phyloP scores from a whole-genome alignment of 1,140 invertebrate species.

The Euschistus heros region DNA sequence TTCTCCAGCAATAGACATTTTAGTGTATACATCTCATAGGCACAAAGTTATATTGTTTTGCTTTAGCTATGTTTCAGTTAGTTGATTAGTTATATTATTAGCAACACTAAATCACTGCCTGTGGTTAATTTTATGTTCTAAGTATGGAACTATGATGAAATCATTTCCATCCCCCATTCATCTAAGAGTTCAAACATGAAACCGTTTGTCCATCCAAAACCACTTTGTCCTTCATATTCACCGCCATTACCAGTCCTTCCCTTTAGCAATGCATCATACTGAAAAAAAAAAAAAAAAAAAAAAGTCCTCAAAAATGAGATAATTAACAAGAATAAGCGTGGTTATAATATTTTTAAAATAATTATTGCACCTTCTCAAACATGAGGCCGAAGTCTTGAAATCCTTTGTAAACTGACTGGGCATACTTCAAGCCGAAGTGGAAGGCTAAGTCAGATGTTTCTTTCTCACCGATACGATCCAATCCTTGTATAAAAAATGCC shows the following conservation, averaged over 20 bases:
- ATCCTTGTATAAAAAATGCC: constrained; percentile 46
- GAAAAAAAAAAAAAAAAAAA: constrained; percentile 37
- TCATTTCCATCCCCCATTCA: constrained; percentile 37
- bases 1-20: too few relatives aligned
- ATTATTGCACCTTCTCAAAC: constrained; percentile 90
- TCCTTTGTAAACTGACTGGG: constrained; percentile 47
- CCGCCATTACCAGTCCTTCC: constrained; percentile 73
- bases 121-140: too few relatives aligned
- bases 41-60: too few relatives aligned
- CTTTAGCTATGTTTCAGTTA: too few relatives aligned
- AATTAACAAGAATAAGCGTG: too few relatives aligned
- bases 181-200: constrained; percentile 65
- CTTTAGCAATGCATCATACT: constrained; percentile 59
- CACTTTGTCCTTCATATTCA: constrained; percentile 78
- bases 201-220: constrained; percentile 93
- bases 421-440: constrained; percentile 46
- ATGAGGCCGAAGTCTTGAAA: constrained; percentile 47
- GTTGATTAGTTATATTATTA: too few relatives aligned
- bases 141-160: too few relatives aligned
- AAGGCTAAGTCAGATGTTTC: constrained; percentile 40
- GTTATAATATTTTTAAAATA: too few relatives aligned
- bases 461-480: constrained; percentile 39
- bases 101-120: too few relatives aligned
- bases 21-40: too few relatives aligned
- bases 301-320: constrained; percentile 13